Evolutionary conservation across 2,797 vertebrate species (phyloP).

Genomic region (Lagorchestes hirsutus): DNA sequence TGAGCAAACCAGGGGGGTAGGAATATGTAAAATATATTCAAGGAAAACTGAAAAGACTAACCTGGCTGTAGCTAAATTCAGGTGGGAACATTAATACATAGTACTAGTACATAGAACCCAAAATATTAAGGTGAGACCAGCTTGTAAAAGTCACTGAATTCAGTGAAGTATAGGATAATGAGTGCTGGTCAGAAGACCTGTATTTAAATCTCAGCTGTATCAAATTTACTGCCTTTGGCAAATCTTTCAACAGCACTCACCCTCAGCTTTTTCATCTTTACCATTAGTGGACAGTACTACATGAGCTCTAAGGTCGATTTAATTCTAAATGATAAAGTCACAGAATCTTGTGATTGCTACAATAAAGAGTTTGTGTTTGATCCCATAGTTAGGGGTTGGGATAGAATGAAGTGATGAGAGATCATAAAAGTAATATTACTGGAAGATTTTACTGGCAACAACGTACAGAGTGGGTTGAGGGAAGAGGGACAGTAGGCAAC

Average conservation of each 20-base stretch:
- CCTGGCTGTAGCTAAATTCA: neutral
- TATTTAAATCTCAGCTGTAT: neutral
- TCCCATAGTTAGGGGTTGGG: neutral
- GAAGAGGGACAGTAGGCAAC: neutral
- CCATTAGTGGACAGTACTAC: neutral
- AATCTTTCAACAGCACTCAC: neutral
- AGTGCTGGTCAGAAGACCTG: neutral
- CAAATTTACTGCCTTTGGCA: neutral
- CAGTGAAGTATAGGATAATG: neutral
- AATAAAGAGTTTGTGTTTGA: neutral
- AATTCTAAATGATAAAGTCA: neutral
- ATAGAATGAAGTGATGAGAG: neutral
- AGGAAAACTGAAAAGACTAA: neutral
- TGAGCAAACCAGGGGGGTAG: neutral
- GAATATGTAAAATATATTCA: neutral
- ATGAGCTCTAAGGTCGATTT: neutral
- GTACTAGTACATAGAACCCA: neutral
- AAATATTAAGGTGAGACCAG: neutral
- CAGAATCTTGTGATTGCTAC: neutral
- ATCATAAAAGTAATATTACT: neutral
- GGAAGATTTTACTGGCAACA: neutral
- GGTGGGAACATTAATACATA: conserved; percentile 4
- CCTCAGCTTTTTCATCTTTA: neutral
- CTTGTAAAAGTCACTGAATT: neutral
- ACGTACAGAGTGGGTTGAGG: neutral